Base-by-base conservation (phyloP, 1,140 invertebrate genomes). In the Hesperophylax magnus region DNA sequence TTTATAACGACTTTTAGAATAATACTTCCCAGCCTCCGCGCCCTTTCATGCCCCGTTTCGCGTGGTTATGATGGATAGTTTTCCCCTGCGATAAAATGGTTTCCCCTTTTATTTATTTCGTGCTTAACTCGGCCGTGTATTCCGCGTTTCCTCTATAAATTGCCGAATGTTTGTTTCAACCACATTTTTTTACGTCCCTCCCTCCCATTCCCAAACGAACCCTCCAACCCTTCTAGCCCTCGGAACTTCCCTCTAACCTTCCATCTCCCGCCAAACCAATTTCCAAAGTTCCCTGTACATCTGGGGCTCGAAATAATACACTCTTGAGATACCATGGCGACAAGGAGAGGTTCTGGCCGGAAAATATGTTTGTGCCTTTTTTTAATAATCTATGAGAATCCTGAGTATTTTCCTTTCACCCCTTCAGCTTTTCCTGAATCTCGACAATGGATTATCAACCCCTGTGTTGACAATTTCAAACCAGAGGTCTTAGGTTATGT, bases 81-180 rank as follows among this genome's bases (percentile, higher is more conserved):
- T 72, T 72, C 47, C 69, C 0, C 54, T 56, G 69, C 47, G 69
- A 24, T 20, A 72, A 72, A 72, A 72, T 54, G 69, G 69, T 53
- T 39, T 53, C 24, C 15, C 69, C 52, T 54, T 72, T 72, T 54
- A 72, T 72, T 72, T 72, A 72, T 72, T 72, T 72, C 69, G 5
- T 31, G 47, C 69, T 24, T 54, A 20, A 65, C 61, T 34, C 63
- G 39, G 22, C 69, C 52, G 47, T 54, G 69, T 72, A 52, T 72
- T 72, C 54, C 63, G 24, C 27, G n/a, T 72, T 53, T 71, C 67
- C 67, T 72, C 52, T 72, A 54, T 72, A 67, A 67, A 67, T 53
- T 72, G 47, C 52, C 69, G 47, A 72, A 53, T 72, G 69, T 72
- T 72, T 72, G 47, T 72, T 72, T 72, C 47, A 54, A 72, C 69